A percentile compares a stretch with the other conserved stretches of the same genome.
These are phyloP conservation scores for Chloropsis cyanopogon DNA, from an alignment of 2,113 vertebrate species.

Conservation along the genomic window DNA sequence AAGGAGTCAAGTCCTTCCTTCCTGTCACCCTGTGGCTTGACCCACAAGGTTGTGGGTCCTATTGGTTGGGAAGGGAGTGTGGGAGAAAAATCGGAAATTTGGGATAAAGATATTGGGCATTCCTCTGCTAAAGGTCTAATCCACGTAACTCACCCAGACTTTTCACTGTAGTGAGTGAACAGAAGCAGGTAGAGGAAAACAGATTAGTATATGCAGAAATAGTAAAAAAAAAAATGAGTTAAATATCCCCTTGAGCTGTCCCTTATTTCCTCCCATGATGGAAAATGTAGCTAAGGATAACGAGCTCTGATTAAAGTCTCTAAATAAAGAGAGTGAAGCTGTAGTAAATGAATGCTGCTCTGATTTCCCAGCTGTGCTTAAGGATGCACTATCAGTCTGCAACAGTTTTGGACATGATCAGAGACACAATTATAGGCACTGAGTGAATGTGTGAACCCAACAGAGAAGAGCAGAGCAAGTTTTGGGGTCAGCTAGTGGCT, in stretches of 20 bases:
- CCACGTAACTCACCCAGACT: background rate
- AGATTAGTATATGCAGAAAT: background rate
- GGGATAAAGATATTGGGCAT: background rate
- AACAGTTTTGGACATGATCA: background rate
- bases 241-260: background rate
- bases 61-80: background rate
- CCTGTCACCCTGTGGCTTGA: background rate
- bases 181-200: background rate
- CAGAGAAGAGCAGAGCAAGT: background rate
- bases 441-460: background rate
- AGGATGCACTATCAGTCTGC: background rate
- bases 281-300: background rate
- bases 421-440: background rate
- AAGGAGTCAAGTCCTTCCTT: background rate
- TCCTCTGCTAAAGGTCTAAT: background rate
- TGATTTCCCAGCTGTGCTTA: background rate
- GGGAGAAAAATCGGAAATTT: background rate
- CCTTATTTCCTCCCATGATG: background rate
- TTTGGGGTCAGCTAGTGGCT: background rate
- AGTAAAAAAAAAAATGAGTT: background rate
- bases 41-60: background rate
- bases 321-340: background rate
- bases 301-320: background rate
- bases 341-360: background rate
- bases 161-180: background rate